A percentile compares a stretch with the other conserved stretches of the same genome.
phyloP scores from a whole-genome alignment of 2,113 vertebrate species.

The Bos indicus region DNA sequence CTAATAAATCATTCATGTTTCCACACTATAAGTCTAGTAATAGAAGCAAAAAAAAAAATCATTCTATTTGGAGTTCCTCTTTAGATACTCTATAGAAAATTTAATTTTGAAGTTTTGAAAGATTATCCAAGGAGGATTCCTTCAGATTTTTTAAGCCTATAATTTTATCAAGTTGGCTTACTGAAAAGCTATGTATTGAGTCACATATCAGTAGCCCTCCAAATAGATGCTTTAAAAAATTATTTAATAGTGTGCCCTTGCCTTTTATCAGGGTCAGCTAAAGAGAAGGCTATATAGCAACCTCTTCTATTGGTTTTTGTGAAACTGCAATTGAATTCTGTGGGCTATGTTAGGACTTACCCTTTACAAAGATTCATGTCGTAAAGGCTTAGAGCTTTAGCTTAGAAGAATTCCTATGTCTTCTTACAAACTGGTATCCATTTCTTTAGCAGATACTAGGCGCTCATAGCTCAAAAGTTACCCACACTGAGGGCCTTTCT shows the following conservation, averaged over 20 bases:
- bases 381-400: conserved; percentile 33
- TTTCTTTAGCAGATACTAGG: neutral
- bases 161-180: neutral
- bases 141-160: conserved; percentile 35
- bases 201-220: neutral
- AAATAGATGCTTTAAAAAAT: neutral
- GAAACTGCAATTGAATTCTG: neutral
- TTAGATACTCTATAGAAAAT: neutral
- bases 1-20: neutral
- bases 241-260: neutral
- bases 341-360: conserved; percentile 21
- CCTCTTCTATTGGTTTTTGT: conserved; percentile 26
- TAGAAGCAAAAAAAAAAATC: neutral
- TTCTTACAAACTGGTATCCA: neutral
- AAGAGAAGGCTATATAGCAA: neutral
- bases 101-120: conserved; percentile 29
- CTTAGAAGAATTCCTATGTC: neutral
- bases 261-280: conserved; percentile 3
- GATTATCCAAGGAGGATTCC: neutral
- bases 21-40: neutral
- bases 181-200: neutral
- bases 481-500: neutral
- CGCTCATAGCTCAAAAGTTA: neutral
- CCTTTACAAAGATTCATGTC: conserved; percentile 29
- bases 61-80: neutral